phyloP scores from a whole-genome alignment of 2,888 invertebrate genomes.

The Patella ulyssiponensis region DNA sequence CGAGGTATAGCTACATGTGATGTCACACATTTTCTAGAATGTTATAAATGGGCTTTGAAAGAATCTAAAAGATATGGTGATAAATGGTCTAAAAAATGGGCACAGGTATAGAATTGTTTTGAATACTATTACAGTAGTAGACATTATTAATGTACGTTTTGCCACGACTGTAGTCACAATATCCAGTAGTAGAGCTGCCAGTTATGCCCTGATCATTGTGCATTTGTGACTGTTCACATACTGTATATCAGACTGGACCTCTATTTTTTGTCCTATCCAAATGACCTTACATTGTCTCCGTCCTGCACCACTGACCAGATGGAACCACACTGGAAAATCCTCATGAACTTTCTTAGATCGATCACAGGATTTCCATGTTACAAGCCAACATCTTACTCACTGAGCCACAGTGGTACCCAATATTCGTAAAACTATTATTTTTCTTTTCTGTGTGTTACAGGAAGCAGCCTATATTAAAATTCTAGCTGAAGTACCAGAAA shows the following conservation, averaged over 20 bases:
- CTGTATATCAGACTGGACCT: no score
- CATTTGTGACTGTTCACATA: no score
- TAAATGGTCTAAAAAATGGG: conserved; percentile 73
- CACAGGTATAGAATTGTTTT: conserved; percentile 59
- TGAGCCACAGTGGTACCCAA: neutral
- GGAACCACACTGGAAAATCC: no score
- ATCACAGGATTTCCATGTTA: no score
- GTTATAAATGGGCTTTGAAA: conserved; percentile 69
- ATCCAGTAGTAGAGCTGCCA: no score
- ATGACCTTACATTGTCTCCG: no score
- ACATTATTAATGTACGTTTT: no score
- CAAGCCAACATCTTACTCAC: no score
- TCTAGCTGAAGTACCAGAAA: conserved; percentile 66
- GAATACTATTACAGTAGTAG: neutral
- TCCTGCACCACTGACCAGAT: no score
- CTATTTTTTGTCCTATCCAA: no score
- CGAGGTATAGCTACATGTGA: conserved; percentile 71
- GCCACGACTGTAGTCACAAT: no score
- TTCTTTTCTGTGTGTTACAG: conserved; percentile 41
- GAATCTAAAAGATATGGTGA: conserved; percentile 70
- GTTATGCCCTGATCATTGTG: no score
- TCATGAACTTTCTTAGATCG: neutral
- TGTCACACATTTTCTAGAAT: conserved; percentile 63
- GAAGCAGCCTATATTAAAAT: conserved; percentile 71
- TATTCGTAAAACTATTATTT: neutral